Percentiles rank a stretch among this genome's conserved stretches.
Conservation (phyloP, 1,140 invertebrate genomes). For the Trichomalopsis sarcophagae region DNA sequence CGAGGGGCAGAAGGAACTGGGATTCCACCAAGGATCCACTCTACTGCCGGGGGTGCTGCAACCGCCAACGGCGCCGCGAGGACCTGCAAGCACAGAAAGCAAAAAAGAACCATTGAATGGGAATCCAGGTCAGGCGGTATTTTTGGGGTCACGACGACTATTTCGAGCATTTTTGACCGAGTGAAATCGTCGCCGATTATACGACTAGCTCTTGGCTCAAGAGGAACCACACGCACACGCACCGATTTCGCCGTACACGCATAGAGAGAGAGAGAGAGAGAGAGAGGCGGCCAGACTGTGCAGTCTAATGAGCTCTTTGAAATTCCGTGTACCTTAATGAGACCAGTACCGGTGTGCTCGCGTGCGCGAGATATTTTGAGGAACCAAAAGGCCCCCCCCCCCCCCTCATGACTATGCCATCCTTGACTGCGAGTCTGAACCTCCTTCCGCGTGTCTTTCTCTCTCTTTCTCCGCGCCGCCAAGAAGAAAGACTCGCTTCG, state of each 20-base stretch:
- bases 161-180: neutral
- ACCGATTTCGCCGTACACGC: neutral
- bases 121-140: neutral
- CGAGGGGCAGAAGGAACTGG: conserved; percentile 65
- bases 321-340: conserved; percentile 30
- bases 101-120: neutral
- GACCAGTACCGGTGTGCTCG: conserved; percentile 53
- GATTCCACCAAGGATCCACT: conserved; percentile 73
- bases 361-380: conserved; percentile 58
- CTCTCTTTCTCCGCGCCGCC: conserved; percentile 19
- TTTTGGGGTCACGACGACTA: neutral
- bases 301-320: conserved; percentile 12
- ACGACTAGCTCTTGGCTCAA: neutral
- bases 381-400: conserved; percentile 11
- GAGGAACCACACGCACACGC: neutral
- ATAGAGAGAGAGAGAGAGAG: too few species aligned
- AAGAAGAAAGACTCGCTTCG: conserved; percentile 71
- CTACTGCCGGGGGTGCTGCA: conserved; percentile 71
- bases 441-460: conserved; percentile 53
- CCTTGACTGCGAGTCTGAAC: conserved; percentile 36
- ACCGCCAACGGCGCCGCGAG: conserved; percentile 73
- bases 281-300: too few species aligned
- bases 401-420: conserved; percentile 44
- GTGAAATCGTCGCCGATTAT: neutral
- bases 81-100: conserved; percentile 63